A percentile compares a stretch with the other conserved stretches of the same genome.
phyloP scores from a whole-genome alignment of 2,113 vertebrate species.

The Acrocephalus kingi region DNA sequence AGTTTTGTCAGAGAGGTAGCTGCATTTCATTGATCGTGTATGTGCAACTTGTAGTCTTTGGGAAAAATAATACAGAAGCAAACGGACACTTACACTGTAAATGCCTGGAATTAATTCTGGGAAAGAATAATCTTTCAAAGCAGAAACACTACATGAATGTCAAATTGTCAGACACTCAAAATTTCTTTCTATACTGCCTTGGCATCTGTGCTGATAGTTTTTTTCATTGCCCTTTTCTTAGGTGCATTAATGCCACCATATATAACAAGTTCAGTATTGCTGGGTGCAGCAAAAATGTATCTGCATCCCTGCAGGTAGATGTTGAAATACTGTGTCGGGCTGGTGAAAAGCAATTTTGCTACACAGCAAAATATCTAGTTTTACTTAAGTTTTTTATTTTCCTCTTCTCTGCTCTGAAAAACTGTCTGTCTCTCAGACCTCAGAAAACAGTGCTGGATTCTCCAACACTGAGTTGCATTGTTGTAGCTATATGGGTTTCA shows the following conservation, averaged over 20 bases:
- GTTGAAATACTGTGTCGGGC: neutral
- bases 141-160: neutral
- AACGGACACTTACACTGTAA: conserved; percentile 20
- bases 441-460: neutral
- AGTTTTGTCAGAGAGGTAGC: neutral
- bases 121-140: conserved; percentile 29
- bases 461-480: neutral
- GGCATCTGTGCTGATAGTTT: neutral
- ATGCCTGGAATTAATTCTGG: conserved; percentile 14
- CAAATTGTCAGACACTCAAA: conserved; percentile 10
- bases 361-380: neutral
- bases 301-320: neutral
- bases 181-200: neutral
- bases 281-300: neutral
- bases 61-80: conserved; percentile 13
- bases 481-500: neutral
- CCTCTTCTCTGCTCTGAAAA: neutral
- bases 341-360: neutral
- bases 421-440: neutral
- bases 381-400: neutral
- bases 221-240: neutral
- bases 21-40: neutral
- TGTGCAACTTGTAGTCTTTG: neutral
- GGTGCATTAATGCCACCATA: neutral
- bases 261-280: neutral